Conservation (phyloP, 2,113 vertebrate genomes). For the Pitta sordida region DNA sequence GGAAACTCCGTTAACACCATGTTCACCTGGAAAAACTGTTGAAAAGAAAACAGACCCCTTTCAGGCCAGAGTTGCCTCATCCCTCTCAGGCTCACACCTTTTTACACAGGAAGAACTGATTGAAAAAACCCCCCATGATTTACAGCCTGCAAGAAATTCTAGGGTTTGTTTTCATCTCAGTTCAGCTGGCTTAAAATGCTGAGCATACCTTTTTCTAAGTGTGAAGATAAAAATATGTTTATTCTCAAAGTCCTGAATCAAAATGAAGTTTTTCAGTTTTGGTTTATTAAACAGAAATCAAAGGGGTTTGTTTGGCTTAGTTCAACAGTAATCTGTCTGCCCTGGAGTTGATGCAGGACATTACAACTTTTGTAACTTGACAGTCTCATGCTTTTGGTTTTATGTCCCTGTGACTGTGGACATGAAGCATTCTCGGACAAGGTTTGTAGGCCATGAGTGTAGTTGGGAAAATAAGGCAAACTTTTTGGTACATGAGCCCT, state of each 20-base stretch:
- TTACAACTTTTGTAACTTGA: neutral
- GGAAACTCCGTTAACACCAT: slow-evolving; percentile 21
- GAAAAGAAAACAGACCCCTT: slow-evolving; percentile 24
- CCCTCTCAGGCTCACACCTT: neutral
- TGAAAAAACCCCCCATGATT: neutral
- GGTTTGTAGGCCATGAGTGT: neutral
- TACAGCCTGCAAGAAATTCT: slow-evolving; percentile 11
- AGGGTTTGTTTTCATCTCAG: neutral
- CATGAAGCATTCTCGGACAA: neutral
- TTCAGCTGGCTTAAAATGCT: neutral
- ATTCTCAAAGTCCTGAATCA: neutral
- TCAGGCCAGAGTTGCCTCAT: neutral
- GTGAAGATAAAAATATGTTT: neutral
- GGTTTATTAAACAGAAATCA: neutral
- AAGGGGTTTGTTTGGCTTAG: neutral
- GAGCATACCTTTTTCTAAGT: neutral
- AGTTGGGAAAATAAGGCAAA: neutral
- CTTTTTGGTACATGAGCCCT: neutral
- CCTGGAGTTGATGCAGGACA: neutral
- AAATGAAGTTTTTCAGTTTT: neutral
- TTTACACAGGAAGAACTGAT: neutral
- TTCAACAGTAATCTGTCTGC: neutral
- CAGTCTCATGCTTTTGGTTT: neutral
- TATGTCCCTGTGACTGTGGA: neutral
- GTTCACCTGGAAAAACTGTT: slow-evolving; percentile 47